phyloP scores from a whole-genome alignment of 2,888 invertebrate genomes.

The Oligia latruncula region DNA sequence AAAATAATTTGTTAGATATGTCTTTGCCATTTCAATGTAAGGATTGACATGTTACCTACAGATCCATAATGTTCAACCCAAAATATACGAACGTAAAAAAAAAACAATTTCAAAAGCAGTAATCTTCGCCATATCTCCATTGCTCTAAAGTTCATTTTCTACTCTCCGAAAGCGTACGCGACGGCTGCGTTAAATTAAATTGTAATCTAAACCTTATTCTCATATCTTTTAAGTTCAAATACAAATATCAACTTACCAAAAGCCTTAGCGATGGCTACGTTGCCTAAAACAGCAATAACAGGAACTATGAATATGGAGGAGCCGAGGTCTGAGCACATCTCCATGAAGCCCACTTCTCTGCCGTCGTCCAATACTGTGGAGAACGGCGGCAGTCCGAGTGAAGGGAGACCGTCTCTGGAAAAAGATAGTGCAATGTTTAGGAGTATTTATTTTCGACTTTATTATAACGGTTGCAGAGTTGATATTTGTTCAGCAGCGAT shows the following conservation, averaged over 20 bases:
- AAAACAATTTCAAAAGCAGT: too few relatives aligned
- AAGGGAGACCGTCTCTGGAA: slow-evolving; percentile 93
- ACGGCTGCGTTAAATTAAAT: too few relatives aligned
- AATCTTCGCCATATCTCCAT: too few relatives aligned
- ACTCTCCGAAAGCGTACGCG: too few relatives aligned
- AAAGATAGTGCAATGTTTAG: neutral
- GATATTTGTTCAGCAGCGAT: neutral
- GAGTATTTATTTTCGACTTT: slow-evolving; percentile 9
- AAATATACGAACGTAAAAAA: too few relatives aligned
- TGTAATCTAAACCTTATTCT: neutral
- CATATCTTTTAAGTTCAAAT: neutral
- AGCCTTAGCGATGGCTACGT: slow-evolving; percentile 98
- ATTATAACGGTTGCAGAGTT: neutral
- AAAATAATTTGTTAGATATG: too few relatives aligned
- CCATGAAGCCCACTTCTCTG: slow-evolving; percentile 90
- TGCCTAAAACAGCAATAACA: slow-evolving; percentile 96
- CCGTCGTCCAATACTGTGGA: slow-evolving; percentile 90
- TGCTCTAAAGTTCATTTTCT: too few relatives aligned
- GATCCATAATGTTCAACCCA: neutral
- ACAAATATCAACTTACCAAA: slow-evolving; percentile 91
- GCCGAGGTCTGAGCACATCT: slow-evolving; percentile 95
- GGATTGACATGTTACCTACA: neutral
- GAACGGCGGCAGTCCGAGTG: slow-evolving; percentile 93
- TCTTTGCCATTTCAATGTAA: too few relatives aligned
- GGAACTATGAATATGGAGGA: slow-evolving; percentile 96